Evolutionary conservation across 2,797 vertebrate genomes (phyloP), one percentile per base, ranked within the genome.

Genomic region (Dallia pectoralis): DNA sequence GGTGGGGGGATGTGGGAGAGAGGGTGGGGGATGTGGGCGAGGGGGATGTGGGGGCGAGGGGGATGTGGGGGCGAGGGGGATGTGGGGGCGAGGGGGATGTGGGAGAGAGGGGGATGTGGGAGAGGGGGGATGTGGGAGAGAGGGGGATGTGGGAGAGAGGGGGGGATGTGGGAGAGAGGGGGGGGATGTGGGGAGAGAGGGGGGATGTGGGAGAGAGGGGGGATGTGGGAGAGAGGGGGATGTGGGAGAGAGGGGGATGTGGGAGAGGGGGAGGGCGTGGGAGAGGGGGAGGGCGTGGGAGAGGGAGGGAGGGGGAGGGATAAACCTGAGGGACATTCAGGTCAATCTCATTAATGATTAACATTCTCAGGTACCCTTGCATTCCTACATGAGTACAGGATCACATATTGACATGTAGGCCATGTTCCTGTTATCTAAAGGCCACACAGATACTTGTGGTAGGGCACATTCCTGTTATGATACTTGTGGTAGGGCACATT

Each of bases 291-390:
- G 63, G 69, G 75, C 82, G 75, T 67, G 80, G 66, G 59, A 65
- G 74, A 65, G 79, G 67, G 69, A 51, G 69, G 72, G 79, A 77
- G 73, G 33, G 67, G 32, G 62, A 36, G 40, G 65, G 72, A 84
- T 44, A 12, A 44, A 44, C 40, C 70, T 88, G 88, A 91, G 90
- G 88, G 89, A 78, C 86, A 82, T 80, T 71, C 71, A 73, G 78
- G 73, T 84, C 70, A 63, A 75, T 69, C 67, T 71, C 40, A 74
- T 81, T 80, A 85, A 89, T 87, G 77, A 87, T 82, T 85, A 87
- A 85, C 15, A 3, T 18, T 8, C 68, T 18, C 64, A 44, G 15
- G 19, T 29, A 40, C 14, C 36, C 4, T 25, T 44, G 40, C 40
- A 44, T 14, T 44, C 9, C 9, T 44, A 6, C 40, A 44, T 44